Base-by-base conservation (phyloP, 35 echinoderm and acorn worm genomes). In the Ptychodera flava region DNA sequence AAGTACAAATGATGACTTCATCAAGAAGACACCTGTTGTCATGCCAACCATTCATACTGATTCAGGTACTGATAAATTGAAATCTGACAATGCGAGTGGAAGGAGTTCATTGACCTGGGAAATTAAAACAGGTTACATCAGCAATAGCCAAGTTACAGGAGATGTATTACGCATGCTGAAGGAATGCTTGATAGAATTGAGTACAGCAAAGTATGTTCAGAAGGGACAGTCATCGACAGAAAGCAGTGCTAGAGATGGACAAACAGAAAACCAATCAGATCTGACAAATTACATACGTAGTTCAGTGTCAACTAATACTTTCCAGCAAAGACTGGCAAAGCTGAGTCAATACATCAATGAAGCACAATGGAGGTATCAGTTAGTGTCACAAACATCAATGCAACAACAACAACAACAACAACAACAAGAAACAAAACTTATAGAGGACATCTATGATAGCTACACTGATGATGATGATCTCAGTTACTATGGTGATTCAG, bases 361-460 rank as follows among this genome's bases (percentile, higher is more conserved):
- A 84, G 92, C 95, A 16, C 88, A 90, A 85, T 98, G 95, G 95
- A 89, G 95, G 36, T 98, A 87, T 83, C 95, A 92, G 79, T 88
- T 98, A 29, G 95, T 98, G 1, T 91, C 92, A 0, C 85, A 98
- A 38, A 80, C 87, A 33, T 34, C 92, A 35, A 85, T 64, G 35
- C 27, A 81, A 30, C 77, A 77, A 30, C 6, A 64, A 64, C 6
- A 64, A 22, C 6, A 64, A 64, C 45, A 77, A 30, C 6, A 64
- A 64, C 6, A 64, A 22, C 6, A 64, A 64, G 6, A 12, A 22
- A 64, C 45, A 64, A 12, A 22, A 12, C 45, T 22, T 64, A 64
- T 64, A 64, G 45, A 64, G 6, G 45, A 64, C 22, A 64, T 22
- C 45, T 64, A 64, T 64, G 45, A 64, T 64, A 64, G 45, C 22